Evolutionary conservation across 2,797 vertebrate species (phyloP).

Genomic region (Macroramphosus scolopax): DNA sequence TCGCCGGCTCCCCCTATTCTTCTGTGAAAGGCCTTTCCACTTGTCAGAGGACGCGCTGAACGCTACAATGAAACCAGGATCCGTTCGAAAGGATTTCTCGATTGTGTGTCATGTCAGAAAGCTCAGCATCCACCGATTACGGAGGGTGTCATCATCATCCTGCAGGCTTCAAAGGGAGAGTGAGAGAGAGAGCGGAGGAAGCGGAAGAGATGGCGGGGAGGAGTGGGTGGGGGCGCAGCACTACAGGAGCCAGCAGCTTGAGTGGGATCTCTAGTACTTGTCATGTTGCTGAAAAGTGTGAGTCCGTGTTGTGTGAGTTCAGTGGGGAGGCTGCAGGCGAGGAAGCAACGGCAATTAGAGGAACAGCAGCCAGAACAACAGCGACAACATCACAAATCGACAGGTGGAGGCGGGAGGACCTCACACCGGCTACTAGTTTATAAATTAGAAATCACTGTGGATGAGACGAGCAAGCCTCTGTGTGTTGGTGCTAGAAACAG

Average conservation of each 20-base stretch:
- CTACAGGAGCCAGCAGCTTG: constrained; percentile 54
- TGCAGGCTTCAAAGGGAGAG: constrained; percentile 49
- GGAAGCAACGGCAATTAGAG: constrained; percentile 55
- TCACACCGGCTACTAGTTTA: constrained; percentile 22
- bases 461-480: constrained; percentile 1
- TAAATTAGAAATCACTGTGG: constrained; percentile 21
- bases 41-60: constrained; percentile 54
- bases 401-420: constrained; percentile 25
- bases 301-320: constrained; percentile 48
- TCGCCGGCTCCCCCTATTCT: constrained; percentile 47
- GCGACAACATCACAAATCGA: too few species aligned
- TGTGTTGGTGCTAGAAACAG: too few species aligned
- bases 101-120: constrained; percentile 61
- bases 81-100: constrained; percentile 51
- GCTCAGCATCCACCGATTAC: constrained; percentile 70
- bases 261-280: constrained; percentile 66
- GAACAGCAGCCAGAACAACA: constrained; percentile 46
- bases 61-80: constrained; percentile 53
- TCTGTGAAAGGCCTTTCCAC: constrained; percentile 45
- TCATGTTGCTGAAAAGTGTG: constrained; percentile 60
- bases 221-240: not conserved
- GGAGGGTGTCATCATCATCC: constrained; percentile 74
- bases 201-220: constrained; percentile 1
- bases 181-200: constrained; percentile 14
- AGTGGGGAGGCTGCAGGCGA: constrained; percentile 44